Conservation (phyloP, 1,140 invertebrate genomes). For the Drosophila lacertosa region DNA sequence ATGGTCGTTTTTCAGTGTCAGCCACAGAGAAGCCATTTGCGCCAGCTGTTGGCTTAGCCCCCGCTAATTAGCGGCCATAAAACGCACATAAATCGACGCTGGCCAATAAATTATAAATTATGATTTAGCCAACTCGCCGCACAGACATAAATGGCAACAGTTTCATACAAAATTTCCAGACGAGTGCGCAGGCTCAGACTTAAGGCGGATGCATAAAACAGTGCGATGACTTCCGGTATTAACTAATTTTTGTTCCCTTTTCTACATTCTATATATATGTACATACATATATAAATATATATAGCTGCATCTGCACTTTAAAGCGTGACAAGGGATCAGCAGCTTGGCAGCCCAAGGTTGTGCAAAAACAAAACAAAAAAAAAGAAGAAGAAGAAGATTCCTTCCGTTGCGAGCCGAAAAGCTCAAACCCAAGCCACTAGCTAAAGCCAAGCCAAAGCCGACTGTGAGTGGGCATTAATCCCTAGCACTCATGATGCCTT, state of each 20-base stretch:
- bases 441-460: slow-evolving; percentile 28
- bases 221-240: slow-evolving; percentile 82
- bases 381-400: slow-evolving; percentile 28
- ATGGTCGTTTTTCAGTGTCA: slow-evolving; percentile 48
- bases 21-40: slow-evolving; percentile 20
- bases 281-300: background rate
- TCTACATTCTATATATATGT: slow-evolving; percentile 32
- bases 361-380: slow-evolving; percentile 29
- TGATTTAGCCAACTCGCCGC: slow-evolving; percentile 55
- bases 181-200: slow-evolving; percentile 70
- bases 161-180: slow-evolving; percentile 75
- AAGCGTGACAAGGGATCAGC: slow-evolving; percentile 46
- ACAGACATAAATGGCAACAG: slow-evolving; percentile 65
- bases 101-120: slow-evolving; percentile 81
- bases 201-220: slow-evolving; percentile 76
- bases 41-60: slow-evolving; percentile 25
- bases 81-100: slow-evolving; percentile 72
- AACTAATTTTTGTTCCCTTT: slow-evolving; percentile 74
- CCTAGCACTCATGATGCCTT: slow-evolving; percentile 76
- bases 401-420: slow-evolving; percentile 28
- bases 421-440: slow-evolving; percentile 40
- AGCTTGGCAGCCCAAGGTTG: slow-evolving; percentile 62
- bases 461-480: slow-evolving; percentile 73
- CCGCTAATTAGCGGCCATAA: slow-evolving; percentile 78
- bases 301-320: slow-evolving; percentile 54